These are phyloP conservation scores for Zaprionus tsacasi DNA, from an alignment of 1,140 invertebrate genomes.

Conservation along the genomic window DNA sequence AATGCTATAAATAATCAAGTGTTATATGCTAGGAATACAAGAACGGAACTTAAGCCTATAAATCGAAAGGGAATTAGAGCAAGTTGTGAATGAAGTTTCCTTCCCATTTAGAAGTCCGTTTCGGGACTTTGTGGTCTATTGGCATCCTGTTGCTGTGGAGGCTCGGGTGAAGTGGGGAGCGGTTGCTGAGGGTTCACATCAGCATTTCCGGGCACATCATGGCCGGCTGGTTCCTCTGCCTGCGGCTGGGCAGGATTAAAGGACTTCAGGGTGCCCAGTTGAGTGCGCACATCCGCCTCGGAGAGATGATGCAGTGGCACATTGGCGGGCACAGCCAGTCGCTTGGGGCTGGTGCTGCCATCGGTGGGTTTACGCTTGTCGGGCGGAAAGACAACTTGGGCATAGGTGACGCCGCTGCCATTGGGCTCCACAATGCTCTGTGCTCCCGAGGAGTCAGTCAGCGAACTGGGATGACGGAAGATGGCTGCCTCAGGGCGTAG, in stretches of 20 bases:
- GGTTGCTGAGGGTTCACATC: conserved; percentile 3
- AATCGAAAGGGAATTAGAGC: conserved; percentile 39
- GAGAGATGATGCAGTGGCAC: conserved; percentile 77
- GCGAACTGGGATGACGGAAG: conserved; percentile 73
- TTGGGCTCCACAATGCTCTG: conserved; percentile 65
- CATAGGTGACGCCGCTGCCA: conserved; percentile 75
- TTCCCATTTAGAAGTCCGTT: conserved; percentile 69
- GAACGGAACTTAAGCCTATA: conserved; percentile 2
- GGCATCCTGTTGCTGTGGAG: conserved; percentile 31
- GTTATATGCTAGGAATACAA: conserved; percentile 25
- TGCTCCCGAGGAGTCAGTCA: conserved; percentile 66
- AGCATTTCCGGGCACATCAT: conserved; percentile 1
- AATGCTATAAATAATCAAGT: conserved; percentile 43
- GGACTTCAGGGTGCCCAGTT: conserved; percentile 70
- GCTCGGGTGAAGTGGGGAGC: background rate
- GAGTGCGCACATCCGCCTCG: conserved; percentile 72
- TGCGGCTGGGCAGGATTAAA: conserved; percentile 52
- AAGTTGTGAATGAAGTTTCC: conserved; percentile 3
- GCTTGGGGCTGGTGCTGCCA: conserved; percentile 72
- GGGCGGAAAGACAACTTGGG: conserved; percentile 78
- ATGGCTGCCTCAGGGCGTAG: conserved; percentile 32
- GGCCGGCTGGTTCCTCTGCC: background rate
- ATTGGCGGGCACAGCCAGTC: conserved; percentile 73
- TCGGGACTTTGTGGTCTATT: conserved; percentile 76
- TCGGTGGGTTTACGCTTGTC: conserved; percentile 72